Percentiles rank a stretch among this genome's conserved stretches.
phyloP scores from a whole-genome alignment of 2,888 invertebrate species.

The Spicauda simplicius region DNA sequence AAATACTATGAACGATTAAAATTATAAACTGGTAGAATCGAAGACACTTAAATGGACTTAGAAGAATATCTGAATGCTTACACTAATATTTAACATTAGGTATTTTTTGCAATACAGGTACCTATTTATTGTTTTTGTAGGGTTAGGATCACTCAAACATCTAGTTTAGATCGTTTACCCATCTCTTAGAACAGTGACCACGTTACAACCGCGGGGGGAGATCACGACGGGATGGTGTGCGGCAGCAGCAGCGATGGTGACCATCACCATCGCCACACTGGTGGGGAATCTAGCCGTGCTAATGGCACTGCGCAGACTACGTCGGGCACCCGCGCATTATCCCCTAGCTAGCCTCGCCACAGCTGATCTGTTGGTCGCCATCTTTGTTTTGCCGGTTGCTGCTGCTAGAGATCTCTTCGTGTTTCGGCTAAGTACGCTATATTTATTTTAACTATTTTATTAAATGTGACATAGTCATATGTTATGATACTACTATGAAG shows the following conservation, averaged over 20 bases:
- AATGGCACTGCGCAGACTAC: slow-evolving; percentile 57
- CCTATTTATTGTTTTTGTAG: too few relatives aligned
- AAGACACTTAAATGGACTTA: too few relatives aligned
- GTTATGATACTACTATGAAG: too few relatives aligned
- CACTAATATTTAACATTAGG: too few relatives aligned
- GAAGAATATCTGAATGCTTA: too few relatives aligned
- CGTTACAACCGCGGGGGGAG: slow-evolving; percentile 54
- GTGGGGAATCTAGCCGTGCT: slow-evolving; percentile 66
- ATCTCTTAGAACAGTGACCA: slow-evolving; percentile 17
- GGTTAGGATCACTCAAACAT: too few relatives aligned
- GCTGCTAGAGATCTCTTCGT: slow-evolving; percentile 84
- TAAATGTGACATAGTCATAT: too few relatives aligned
- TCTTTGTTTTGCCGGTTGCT: slow-evolving; percentile 83
- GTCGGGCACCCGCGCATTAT: slow-evolving; percentile 85
- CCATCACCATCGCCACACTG: slow-evolving; percentile 56
- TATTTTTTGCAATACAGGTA: too few relatives aligned
- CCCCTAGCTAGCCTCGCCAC: slow-evolving; percentile 88
- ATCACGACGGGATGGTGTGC: slow-evolving; percentile 55
- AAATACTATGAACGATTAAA: too few relatives aligned
- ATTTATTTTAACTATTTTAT: neutral
- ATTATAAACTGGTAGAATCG: too few relatives aligned
- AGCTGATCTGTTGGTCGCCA: slow-evolving; percentile 86
- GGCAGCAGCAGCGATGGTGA: slow-evolving; percentile 55
- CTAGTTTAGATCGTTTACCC: neutral
- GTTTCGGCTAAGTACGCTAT: slow-evolving; percentile 70